Conservation (phyloP, 1,140 invertebrate species). For the Magallana ariakensis region DNA sequence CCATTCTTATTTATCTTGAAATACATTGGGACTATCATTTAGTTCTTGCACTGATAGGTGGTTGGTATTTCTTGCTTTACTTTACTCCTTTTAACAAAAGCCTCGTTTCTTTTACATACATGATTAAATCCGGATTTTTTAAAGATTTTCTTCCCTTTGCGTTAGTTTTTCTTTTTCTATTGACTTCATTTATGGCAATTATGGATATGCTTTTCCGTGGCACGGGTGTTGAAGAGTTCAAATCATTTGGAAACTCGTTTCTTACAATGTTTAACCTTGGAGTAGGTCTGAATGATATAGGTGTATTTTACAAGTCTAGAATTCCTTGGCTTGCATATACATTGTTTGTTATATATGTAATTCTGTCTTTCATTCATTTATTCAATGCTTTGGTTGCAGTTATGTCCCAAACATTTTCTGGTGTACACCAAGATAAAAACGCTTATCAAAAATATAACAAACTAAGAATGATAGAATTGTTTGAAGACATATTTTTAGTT, state of each 20-base stretch:
- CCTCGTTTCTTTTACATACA: constrained; percentile 40
- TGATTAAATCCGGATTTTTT: constrained; percentile 50
- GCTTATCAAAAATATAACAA: constrained; percentile 63
- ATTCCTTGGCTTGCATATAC: constrained; percentile 63
- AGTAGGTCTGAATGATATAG: constrained; percentile 66
- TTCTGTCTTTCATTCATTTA: constrained; percentile 66
- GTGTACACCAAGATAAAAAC: constrained; percentile 60
- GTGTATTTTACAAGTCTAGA: constrained; percentile 59
- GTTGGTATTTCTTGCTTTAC: constrained; percentile 63
- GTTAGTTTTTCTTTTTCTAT: constrained; percentile 58
- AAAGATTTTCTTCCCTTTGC: constrained; percentile 61
- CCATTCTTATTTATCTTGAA: not conserved
- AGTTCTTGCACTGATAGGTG: constrained; percentile 54
- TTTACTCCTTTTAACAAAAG: constrained; percentile 54
- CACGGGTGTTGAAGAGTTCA: constrained; percentile 45
- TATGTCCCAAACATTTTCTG: constrained; percentile 69
- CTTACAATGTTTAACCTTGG: constrained; percentile 69
- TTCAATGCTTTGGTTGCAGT: constrained; percentile 70
- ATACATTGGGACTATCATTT: constrained; percentile 30
- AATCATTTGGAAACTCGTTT: constrained; percentile 50
- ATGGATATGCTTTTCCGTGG: constrained; percentile 64
- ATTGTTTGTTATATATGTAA: constrained; percentile 65
- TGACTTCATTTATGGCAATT: constrained; percentile 64
- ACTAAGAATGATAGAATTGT: constrained; percentile 64
- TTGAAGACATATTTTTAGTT: constrained; percentile 60